These are phyloP conservation scores for Eupithecia subumbrata DNA, from an alignment of 2,888 invertebrate species.

Conservation along the genomic window DNA sequence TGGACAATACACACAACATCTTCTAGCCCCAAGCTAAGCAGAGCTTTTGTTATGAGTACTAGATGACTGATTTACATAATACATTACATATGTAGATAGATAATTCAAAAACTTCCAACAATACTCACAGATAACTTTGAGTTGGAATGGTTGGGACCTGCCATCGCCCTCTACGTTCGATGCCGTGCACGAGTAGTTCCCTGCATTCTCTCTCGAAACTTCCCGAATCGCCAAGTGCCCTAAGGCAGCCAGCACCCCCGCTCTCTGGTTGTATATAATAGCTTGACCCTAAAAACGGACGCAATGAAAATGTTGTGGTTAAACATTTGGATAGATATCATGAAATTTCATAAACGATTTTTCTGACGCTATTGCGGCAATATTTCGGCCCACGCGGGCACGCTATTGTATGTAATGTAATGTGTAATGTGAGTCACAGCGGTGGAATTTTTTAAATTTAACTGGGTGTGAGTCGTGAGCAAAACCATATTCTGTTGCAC, in stretches of 20 bases:
- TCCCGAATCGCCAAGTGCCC: slow-evolving; percentile 92
- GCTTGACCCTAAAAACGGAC: slow-evolving; percentile 87
- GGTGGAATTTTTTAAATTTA: not conserved
- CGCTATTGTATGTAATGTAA: too few relatives aligned
- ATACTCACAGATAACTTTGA: slow-evolving; percentile 96
- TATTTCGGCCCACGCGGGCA: not conserved
- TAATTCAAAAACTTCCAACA: not conserved
- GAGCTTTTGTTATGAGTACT: too few relatives aligned
- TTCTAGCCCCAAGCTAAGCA: too few relatives aligned
- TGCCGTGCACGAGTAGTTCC: slow-evolving; percentile 94
- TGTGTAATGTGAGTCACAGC: not conserved
- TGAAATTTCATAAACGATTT: not conserved
- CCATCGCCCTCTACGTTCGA: slow-evolving; percentile 97
- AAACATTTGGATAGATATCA: slow-evolving; percentile 6
- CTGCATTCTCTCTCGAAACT: slow-evolving; percentile 91
- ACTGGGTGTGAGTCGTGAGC: not conserved
- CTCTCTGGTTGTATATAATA: slow-evolving; percentile 93
- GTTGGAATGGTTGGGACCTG: slow-evolving; percentile 89
- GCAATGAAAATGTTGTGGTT: not conserved
- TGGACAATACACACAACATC: too few relatives aligned
- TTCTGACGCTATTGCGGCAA: not conserved
- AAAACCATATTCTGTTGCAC: not conserved
- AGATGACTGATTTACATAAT: too few relatives aligned
- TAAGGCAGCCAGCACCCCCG: slow-evolving; percentile 94
- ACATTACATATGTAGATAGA: too few relatives aligned